Base-by-base conservation (phyloP, 2,888 invertebrate species). In the Ephialtes manifestator region DNA sequence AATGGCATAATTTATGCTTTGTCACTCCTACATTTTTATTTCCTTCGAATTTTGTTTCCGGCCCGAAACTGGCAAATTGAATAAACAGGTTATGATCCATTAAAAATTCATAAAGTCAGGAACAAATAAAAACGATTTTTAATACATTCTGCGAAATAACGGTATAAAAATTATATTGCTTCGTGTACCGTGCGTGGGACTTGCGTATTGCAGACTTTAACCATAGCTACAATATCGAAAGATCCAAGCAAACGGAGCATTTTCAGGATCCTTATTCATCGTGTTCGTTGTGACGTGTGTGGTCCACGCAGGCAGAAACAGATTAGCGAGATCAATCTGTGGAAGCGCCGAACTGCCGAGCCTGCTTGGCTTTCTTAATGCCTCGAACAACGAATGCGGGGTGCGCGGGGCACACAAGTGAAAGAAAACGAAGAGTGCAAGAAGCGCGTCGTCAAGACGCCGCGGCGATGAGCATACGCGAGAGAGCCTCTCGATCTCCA, bases 311-410 rank as follows among this genome's bases (percentile, higher is more conserved):
- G 88, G 86, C 87, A 89, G 89, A 87, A 90, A 91, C 88, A 90
- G 91, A 91, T 91, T 90, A 89, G 89, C 86, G 86, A 88, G 89
- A 91, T 91, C 90, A 91, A 91, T 91, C 91, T 89, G 87, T 75
- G 68, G 68, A 76, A 86, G 83, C 83, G 58, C 65, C 81, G 80
- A 68, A 39, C 65, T 58, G 71, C 55, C 51, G 39, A 72, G 39
- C 28, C 78, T 39, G 35, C 39, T 58, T 77, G 67, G 53, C 58
- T 67, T 70, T 78, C 75, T 86, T 87, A 83, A 86, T 84, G 86
- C 80, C 79, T 85, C 82, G 71, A 70, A 81, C 70, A 51, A 71
- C 39, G 71, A 65, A 53, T 24, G 55, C 31, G 15, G 39, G 18
- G 60, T 20, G 65, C 60, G 70, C 39, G 11, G 11, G 58, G 68